These are phyloP conservation scores for Clavelina lepadiformis DNA, from an alignment of 23 tunicate genomes.

Conservation along the genomic window DNA sequence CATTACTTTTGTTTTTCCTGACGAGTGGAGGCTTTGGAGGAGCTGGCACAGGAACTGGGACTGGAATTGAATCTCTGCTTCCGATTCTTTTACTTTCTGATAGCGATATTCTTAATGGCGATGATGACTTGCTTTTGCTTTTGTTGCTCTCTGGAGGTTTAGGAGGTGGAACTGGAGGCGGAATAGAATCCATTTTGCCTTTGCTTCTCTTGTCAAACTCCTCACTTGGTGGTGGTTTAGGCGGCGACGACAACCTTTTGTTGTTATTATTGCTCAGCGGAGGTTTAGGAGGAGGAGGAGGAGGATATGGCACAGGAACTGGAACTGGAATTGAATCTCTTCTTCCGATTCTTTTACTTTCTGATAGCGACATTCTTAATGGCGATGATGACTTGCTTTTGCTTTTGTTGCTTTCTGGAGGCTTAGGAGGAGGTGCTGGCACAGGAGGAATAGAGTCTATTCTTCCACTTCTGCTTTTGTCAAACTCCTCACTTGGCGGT, in stretches of 20 bases:
- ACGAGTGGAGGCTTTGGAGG: background rate
- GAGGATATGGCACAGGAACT: slow-evolving; percentile 12
- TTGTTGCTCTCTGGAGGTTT: background rate
- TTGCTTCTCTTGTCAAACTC: slow-evolving; percentile 15
- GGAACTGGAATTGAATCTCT: background rate
- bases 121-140: slow-evolving; percentile 1
- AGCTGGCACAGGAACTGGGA: background rate
- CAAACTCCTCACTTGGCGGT: background rate
- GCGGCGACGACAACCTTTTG: too few species aligned
- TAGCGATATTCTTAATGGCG: background rate
- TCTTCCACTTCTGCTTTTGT: slow-evolving; percentile 9
- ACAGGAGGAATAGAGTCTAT: background rate
- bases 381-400: slow-evolving; percentile 4
- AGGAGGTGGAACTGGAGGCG: slow-evolving; percentile 8
- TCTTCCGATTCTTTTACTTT: slow-evolving; percentile 16
- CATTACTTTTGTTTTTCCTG: slow-evolving; percentile 17
- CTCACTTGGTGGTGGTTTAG: too few species aligned
- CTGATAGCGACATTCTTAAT: background rate
- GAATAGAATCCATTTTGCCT: background rate
- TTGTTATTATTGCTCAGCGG: too few species aligned
- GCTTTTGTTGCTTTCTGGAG: slow-evolving; percentile 16
- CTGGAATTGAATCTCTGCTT: background rate
- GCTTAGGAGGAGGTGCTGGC: slow-evolving; percentile 11
- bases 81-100: slow-evolving; percentile 11
- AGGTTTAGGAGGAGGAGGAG: too few species aligned